A percentile compares a stretch with the other conserved stretches of the same genome.
Conservation (phyloP, 2,797 vertebrate species). For the Manis crassicaudata region DNA sequence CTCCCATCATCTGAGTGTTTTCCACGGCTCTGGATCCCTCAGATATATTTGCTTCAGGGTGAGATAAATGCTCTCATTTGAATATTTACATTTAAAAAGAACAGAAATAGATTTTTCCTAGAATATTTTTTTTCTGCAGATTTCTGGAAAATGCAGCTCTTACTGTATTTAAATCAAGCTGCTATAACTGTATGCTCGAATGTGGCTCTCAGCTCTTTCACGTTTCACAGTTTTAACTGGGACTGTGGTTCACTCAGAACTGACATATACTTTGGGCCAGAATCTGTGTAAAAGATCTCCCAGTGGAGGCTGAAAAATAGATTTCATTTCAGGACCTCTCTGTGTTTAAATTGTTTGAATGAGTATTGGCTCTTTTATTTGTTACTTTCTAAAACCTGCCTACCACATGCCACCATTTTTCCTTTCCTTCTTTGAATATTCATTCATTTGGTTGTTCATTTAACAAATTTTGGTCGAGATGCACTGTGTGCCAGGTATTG, state of each 20-base stretch:
- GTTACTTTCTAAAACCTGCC: conserved; percentile 6
- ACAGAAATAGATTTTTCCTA: background rate
- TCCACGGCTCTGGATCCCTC: background rate
- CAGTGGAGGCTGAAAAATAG: background rate
- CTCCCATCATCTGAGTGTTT: background rate
- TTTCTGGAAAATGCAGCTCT: conserved; percentile 22
- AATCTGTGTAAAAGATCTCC: background rate
- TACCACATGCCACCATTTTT: background rate
- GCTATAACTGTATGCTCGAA: background rate
- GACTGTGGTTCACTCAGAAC: background rate
- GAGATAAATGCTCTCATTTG: background rate
- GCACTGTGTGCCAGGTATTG: background rate
- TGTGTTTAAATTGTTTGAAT: background rate
- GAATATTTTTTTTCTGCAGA: background rate
- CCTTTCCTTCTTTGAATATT: background rate
- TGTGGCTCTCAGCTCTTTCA: background rate
- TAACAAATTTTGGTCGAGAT: background rate
- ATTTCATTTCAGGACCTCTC: background rate
- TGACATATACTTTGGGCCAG: background rate
- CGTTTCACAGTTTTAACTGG: background rate
- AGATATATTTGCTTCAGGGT: background rate
- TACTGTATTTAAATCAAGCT: conserved; percentile 23
- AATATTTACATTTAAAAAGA: conserved; percentile 39
- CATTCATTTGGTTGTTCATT: background rate
- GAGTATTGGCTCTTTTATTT: background rate